Percentiles rank a stretch among this genome's conserved stretches.
phyloP scores from a whole-genome alignment of 2,888 invertebrate genomes.

The Agonopterix alstromeriana region DNA sequence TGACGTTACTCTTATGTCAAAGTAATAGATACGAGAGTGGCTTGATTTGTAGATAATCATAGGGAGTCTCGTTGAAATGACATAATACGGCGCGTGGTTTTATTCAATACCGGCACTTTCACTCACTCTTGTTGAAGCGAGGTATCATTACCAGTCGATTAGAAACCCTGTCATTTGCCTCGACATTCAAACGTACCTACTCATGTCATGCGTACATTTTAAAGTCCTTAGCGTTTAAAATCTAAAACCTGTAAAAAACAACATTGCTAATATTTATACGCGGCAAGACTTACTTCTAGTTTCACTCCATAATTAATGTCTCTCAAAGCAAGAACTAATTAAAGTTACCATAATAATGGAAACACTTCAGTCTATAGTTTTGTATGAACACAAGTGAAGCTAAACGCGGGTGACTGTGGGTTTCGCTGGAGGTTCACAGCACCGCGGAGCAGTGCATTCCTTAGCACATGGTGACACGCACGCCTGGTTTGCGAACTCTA shows the following conservation, averaged over 20 bases:
- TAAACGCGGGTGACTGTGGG: slow-evolving; percentile 54
- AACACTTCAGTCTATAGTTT: neutral
- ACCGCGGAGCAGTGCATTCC: slow-evolving; percentile 60
- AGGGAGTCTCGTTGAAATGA: slow-evolving; percentile 19
- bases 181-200: neutral
- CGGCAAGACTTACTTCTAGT: neutral
- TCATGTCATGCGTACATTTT: no score
- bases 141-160: slow-evolving; percentile 27
- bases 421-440: slow-evolving; percentile 45
- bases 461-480: slow-evolving; percentile 63
- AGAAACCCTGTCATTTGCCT: slow-evolving; percentile 32
- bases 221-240: no score
- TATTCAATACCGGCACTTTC: slow-evolving; percentile 25
- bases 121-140: slow-evolving; percentile 5
- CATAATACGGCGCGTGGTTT: slow-evolving; percentile 27
- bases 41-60: neutral
- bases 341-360: no score
- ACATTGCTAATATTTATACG: neutral
- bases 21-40: no score
- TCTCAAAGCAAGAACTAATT: neutral
- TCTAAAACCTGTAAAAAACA: no score
- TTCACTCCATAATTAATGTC: neutral
- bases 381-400: slow-evolving; percentile 3
- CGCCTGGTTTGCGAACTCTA: slow-evolving; percentile 56
- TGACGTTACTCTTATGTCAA: no score